Evolutionary conservation across 2,888 invertebrate species (phyloP).

Genomic region (Dryococelus australis): DNA sequence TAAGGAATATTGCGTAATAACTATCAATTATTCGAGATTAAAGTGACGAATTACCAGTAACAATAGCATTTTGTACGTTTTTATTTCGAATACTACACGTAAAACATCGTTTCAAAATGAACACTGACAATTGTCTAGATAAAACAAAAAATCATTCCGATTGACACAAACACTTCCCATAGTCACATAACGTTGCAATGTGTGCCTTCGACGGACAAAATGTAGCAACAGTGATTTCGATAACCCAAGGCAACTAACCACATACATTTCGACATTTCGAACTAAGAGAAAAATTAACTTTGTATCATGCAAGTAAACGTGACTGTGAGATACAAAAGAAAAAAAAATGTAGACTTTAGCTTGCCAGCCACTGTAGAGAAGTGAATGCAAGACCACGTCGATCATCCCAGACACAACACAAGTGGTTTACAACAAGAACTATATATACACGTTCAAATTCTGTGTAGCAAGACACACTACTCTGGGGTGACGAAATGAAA

Average conservation of each 20-base stretch:
- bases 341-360: neutral
- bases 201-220: neutral
- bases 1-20: too few relatives aligned
- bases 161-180: too few relatives aligned
- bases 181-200: too few relatives aligned
- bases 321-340: neutral
- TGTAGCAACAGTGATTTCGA: neutral
- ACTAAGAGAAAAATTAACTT: neutral
- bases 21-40: too few relatives aligned
- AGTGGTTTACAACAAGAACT: neutral
- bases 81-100: too few relatives aligned
- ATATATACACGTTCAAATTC: neutral
- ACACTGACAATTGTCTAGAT: too few relatives aligned
- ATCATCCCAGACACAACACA: neutral
- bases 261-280: neutral
- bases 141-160: too few relatives aligned
- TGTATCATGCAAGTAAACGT: neutral
- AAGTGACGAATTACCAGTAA: too few relatives aligned
- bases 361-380: neutral
- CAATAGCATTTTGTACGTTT: too few relatives aligned
- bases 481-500: neutral
- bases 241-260: neutral
- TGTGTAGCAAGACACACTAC: conserved; percentile 16
- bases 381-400: neutral
- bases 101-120: too few relatives aligned